phyloP scores from a whole-genome alignment of 2,113 vertebrate genomes.

The Hyaena hyaena region DNA sequence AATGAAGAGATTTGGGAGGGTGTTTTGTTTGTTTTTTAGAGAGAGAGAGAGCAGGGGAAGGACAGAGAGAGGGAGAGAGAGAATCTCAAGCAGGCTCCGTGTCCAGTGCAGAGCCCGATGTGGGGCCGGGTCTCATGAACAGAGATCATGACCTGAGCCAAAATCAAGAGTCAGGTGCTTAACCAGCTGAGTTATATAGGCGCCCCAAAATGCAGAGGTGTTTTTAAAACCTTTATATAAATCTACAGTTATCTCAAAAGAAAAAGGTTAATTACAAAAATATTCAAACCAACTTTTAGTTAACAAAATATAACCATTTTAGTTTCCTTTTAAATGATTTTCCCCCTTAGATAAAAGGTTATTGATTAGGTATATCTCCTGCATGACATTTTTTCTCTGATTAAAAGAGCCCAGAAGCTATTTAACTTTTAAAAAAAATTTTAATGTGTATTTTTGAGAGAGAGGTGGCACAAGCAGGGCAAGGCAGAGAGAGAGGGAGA shows the following conservation, averaged over 20 bases:
- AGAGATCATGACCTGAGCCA: too few relatives aligned
- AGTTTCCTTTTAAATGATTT: background rate
- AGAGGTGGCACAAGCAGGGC: too few relatives aligned
- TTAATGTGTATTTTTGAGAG: too few relatives aligned
- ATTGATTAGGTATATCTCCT: background rate
- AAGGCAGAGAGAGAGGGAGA: too few relatives aligned
- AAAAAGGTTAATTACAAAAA: background rate
- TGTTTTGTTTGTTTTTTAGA: background rate
- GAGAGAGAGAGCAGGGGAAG: too few relatives aligned
- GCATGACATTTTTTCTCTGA: background rate
- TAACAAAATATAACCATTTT: background rate
- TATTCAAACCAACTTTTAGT: conserved; percentile 1
- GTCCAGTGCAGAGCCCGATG: too few relatives aligned
- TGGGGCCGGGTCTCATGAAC: too few relatives aligned
- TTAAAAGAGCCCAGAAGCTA: background rate
- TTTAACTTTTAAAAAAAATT: background rate
- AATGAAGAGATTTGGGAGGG: background rate
- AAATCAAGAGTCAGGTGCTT: too few relatives aligned
- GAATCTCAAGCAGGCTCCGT: too few relatives aligned
- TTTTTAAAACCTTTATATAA: background rate
- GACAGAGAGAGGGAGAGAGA: too few relatives aligned
- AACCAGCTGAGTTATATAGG: too few relatives aligned
- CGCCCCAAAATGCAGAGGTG: too few relatives aligned
- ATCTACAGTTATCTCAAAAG: background rate
- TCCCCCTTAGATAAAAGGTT: background rate